Evolutionary conservation across 1,140 invertebrate genomes (phyloP).

Genomic region (Dufourea novaeangliae): DNA sequence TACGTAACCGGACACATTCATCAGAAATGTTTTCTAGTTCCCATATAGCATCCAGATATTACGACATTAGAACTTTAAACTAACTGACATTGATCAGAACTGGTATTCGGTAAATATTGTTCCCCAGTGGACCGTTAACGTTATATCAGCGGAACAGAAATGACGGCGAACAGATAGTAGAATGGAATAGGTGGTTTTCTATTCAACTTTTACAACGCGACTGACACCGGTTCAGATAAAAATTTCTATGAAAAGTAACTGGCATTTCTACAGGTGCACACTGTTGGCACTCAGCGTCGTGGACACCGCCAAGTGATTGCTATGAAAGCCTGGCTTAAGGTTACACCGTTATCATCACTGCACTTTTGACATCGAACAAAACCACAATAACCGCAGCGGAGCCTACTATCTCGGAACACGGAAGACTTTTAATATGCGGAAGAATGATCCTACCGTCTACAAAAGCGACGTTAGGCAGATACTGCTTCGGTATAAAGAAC

Average conservation of each 20-base stretch:
- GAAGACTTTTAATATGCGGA: slow-evolving; percentile 28
- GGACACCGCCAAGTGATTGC: slow-evolving; percentile 1
- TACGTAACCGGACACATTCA: not conserved
- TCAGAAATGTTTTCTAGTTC: not conserved
- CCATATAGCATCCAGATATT: not conserved
- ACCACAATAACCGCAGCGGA: slow-evolving; percentile 30
- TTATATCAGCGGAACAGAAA: not conserved
- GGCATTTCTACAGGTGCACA: slow-evolving; percentile 3
- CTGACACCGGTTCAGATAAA: not conserved
- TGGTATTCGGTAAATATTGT: not conserved
- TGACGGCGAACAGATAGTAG: not conserved
- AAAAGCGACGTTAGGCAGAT: not conserved
- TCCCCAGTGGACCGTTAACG: not conserved
- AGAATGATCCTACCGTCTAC: not conserved
- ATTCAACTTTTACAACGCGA: slow-evolving; percentile 29
- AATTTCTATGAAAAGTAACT: slow-evolving; percentile 32
- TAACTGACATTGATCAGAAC: slow-evolving; percentile 6
- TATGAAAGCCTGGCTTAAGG: slow-evolving; percentile 17
- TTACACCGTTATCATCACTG: slow-evolving; percentile 31
- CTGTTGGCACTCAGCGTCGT: not conserved
- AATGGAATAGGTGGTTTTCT: slow-evolving; percentile 38
- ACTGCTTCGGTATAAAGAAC: not conserved
- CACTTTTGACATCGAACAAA: slow-evolving; percentile 12
- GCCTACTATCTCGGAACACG: slow-evolving; percentile 10
- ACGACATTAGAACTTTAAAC: not conserved